Evolutionary conservation across 1,140 invertebrate genomes (phyloP).

Genomic region (Amphibalanus amphitrite): DNA sequence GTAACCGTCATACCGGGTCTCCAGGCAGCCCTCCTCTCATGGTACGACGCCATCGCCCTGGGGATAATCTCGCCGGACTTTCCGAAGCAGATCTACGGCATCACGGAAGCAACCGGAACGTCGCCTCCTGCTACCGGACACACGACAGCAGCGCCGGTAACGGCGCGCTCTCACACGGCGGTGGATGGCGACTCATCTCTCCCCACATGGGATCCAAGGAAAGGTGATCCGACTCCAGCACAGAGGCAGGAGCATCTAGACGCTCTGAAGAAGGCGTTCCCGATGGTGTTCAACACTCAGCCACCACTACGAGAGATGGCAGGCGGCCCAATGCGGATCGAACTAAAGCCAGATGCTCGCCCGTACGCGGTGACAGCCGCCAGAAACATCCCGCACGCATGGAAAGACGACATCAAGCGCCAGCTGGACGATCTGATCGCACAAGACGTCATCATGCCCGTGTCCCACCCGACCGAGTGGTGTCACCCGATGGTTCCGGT

Average conservation of each 20-base stretch:
- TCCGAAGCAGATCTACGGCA: neutral
- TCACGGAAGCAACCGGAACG: too few species aligned
- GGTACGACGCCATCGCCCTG: conserved; percentile 7
- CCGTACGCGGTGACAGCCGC: conserved; percentile 9
- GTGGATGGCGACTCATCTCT: neutral
- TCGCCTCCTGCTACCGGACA: too few species aligned
- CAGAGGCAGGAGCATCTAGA: neutral
- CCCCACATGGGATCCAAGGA: neutral
- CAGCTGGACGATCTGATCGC: neutral
- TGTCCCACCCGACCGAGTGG: neutral
- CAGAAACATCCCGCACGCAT: conserved; percentile 8
- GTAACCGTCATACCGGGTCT: neutral
- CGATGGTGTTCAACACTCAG: neutral
- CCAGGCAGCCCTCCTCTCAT: neutral
- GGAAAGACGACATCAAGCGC: neutral
- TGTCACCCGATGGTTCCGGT: neutral
- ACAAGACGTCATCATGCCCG: neutral
- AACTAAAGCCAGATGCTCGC: conserved; percentile 8
- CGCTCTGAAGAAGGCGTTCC: neutral
- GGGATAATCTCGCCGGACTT: neutral
- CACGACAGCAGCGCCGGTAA: neutral
- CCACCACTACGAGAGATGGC: neutral
- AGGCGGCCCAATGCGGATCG: conserved; percentile 11
- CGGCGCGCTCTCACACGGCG: too few species aligned
- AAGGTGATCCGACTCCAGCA: neutral